Base-by-base conservation (phyloP, 2,113 vertebrate species). In the Halcyon senegalensis region DNA sequence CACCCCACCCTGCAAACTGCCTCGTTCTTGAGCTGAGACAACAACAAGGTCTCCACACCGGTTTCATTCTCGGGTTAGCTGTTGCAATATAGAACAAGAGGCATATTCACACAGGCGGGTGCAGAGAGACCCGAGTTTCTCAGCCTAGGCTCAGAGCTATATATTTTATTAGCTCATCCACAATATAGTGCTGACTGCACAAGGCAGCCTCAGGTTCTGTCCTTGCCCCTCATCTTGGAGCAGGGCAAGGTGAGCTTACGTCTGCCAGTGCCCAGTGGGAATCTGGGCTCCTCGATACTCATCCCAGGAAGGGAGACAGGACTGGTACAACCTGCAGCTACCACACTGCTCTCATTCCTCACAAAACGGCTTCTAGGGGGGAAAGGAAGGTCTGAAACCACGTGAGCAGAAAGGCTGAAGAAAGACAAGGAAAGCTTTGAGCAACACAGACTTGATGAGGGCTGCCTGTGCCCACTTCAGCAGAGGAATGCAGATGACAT, bases 141-240 rank as follows among this genome's bases (percentile, higher is more conserved):
- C 51, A 87, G 51, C 25, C 35, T 9, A 7, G 30, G 21, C 39
- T 69, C 35, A 46, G 37, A 68, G 9, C 13, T 74, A 27, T 33
- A 1, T 16, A 7, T 84, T 92, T 88, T 83, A 11, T 41, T 31
- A 53, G 19, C 6, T 72, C 23, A 16, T 44, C 39, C 37, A 41
- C n/a, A 77, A 23, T 3, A 30, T 0, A 0, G 14, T 24, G 10
- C 5, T 67, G 53, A 23, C 20, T 76, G 46, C 68, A 48, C 0
- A 2, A 35, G 58, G 56, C 11, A 46, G 18, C 24, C 43, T 75
- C 50, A 24, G 53, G 14, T 15, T 80, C 3, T 0, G 55, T 25
- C 37, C 20, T 90, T 81, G 37, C 6, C 30, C 18, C 21, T 79
- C 50, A 16, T 24, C 25, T 46, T 55, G 64, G 18, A 51, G 64